A percentile compares a stretch with the other conserved stretches of the same genome.
phyloP scores from a whole-genome alignment of 2,797 vertebrate genomes.

The Aldrovandia affinis region DNA sequence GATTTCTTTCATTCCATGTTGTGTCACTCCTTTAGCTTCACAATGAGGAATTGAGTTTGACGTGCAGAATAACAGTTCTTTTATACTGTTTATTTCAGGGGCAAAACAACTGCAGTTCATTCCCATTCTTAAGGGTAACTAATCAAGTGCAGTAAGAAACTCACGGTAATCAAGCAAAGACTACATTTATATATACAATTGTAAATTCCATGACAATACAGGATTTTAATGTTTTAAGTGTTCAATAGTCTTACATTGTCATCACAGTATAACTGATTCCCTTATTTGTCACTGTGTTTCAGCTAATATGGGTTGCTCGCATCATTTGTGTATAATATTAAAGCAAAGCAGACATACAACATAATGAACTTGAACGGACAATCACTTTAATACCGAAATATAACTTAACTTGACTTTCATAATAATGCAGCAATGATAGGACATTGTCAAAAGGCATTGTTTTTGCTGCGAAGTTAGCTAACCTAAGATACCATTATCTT shows the following conservation, averaged over 20 bases:
- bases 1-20: slow-evolving; percentile 43
- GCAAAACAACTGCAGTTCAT: slow-evolving; percentile 43
- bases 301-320: too few species aligned
- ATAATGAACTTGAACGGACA: too few species aligned
- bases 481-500: too few species aligned
- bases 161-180: slow-evolving; percentile 17
- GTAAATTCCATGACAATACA: slow-evolving; percentile 14
- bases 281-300: background rate
- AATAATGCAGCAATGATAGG: too few species aligned
- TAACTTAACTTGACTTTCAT: too few species aligned
- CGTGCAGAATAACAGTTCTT: slow-evolving; percentile 44
- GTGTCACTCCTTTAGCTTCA: slow-evolving; percentile 45
- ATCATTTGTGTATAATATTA: too few species aligned
- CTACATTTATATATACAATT: slow-evolving; percentile 8
- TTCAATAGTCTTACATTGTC: background rate
- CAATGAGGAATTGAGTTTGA: slow-evolving; percentile 52
- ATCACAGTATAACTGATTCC: background rate
- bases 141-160: slow-evolving; percentile 16
- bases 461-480: too few species aligned
- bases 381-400: too few species aligned
- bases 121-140: background rate
- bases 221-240: background rate
- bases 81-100: slow-evolving; percentile 44
- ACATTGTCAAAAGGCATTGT: too few species aligned
- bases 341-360: too few species aligned